Evolutionary conservation across 23 tunicate genomes (phyloP), one percentile per base, ranked within the genome.

Genomic region (Trididemnum miniatum): DNA sequence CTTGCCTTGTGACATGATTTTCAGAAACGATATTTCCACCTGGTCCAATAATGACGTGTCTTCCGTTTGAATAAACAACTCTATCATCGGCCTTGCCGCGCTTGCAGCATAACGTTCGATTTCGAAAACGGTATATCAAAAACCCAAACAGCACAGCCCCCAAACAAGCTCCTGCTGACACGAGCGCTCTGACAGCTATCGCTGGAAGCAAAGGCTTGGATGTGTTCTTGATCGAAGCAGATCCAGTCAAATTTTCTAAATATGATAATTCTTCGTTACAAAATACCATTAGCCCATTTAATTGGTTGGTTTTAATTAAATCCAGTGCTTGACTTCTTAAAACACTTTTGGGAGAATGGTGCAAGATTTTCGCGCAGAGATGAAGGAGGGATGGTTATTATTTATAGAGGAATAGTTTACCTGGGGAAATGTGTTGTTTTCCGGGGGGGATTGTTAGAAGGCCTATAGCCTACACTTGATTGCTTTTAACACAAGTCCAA

Each of bases 181-280:
- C 15, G 12, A 44, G 54, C 54, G 12, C 54, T 44, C 54, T 44
- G 15, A 15, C 15, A 15, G 54, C 54, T 9, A 44, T 44, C 12
- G 54, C 9, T 44, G 54, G 15, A 7, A 44, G 15, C 12, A 7
- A 7, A 7, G 54, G 9, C 54, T 44, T 44, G 15, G 54, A 15
- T 12, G 15, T 38, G n/a, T 67, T 67, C 38, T 31, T 67, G 75
- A 67, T 67, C 4, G 75, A 24, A 4, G 38, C 75, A 20, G 75
- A 67, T 30, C 38, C 75, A 2, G 75, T 67, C 12, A 31, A 67
- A 2, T 12, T 33, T 67, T 67, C 38, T 67, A n/a, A 62, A 62
- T 12, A 62, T n/a, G n/a, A n/a, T n/a, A n/a, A n/a, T n/a, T n/a
- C n/a, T n/a, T n/a, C n/a, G n/a, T n/a, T n/a, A n/a, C n/a, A n/a